These are phyloP conservation scores for Nothocercus julius DNA, from an alignment of 2,113 vertebrate species.

Conservation along the genomic window DNA sequence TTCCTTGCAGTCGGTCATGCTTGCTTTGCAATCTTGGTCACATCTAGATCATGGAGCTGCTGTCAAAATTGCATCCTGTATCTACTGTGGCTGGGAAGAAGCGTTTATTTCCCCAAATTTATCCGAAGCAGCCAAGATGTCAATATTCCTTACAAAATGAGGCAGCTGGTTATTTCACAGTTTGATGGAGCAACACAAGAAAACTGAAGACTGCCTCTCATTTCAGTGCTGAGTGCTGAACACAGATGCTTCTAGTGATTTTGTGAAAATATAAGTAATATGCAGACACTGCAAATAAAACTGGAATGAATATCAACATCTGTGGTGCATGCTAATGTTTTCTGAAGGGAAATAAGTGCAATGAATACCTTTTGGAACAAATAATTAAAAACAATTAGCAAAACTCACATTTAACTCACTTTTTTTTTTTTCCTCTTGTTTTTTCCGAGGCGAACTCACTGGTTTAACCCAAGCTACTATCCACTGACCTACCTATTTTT, in stretches of 20 bases:
- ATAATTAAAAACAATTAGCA: not conserved
- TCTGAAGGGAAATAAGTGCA: not conserved
- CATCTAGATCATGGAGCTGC: not conserved
- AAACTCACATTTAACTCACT: not conserved
- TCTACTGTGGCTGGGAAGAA: not conserved
- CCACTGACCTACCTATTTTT: rapidly evolving
- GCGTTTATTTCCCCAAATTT: not conserved
- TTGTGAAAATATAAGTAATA: not conserved
- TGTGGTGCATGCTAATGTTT: not conserved
- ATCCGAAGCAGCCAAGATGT: not conserved
- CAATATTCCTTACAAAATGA: not conserved
- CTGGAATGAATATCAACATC: not conserved
- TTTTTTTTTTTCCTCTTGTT: not conserved
- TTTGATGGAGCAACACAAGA: conserved; percentile 28
- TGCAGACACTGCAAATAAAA: not conserved
- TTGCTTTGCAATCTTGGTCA: not conserved
- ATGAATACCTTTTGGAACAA: not conserved
- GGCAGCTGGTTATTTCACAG: conserved; percentile 48
- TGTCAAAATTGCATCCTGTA: not conserved
- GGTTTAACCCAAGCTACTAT: not conserved
- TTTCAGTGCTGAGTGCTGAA: not conserved
- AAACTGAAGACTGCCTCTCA: not conserved
- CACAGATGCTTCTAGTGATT: not conserved
- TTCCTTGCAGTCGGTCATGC: not conserved
- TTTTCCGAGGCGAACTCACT: not conserved